These are phyloP conservation scores for Lucifuga dentata DNA, from an alignment of 2,113 vertebrate genomes.

Conservation along the genomic window DNA sequence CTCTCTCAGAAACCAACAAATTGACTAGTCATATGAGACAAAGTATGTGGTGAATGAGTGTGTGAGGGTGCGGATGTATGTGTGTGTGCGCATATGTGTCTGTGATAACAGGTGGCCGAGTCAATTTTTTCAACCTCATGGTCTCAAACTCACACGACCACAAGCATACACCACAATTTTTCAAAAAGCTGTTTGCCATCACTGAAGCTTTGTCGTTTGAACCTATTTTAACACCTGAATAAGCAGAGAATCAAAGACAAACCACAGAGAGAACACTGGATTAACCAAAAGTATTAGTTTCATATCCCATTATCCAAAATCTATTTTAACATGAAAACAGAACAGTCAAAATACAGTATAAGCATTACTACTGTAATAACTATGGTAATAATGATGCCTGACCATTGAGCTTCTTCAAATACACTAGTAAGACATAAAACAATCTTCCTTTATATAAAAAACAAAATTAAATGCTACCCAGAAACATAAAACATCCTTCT, in stretches of 20 bases:
- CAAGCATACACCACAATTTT: slow-evolving; percentile 10
- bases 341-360: background rate
- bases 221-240: slow-evolving; percentile 12
- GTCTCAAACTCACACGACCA: slow-evolving; percentile 48
- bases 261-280: background rate
- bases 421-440: too few species aligned
- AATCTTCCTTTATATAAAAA: too few species aligned
- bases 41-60: slow-evolving; percentile 33
- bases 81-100: slow-evolving; percentile 35
- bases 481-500: slow-evolving; percentile 7
- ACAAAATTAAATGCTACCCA: too few species aligned
- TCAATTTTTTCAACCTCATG: slow-evolving; percentile 68
- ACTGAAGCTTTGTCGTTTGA: slow-evolving; percentile 3
- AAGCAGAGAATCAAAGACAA: background rate
- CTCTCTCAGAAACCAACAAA: too few species aligned
- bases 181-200: slow-evolving; percentile 7
- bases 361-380: too few species aligned
- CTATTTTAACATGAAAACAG: slow-evolving; percentile 2
- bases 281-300: background rate
- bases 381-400: too few species aligned
- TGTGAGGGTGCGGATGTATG: slow-evolving; percentile 44
- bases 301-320: background rate
- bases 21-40: slow-evolving; percentile 43
- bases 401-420: too few species aligned
- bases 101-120: slow-evolving; percentile 67